Evolutionary conservation across 2,797 vertebrate genomes (phyloP).

Genomic region (Crax fasciolata): DNA sequence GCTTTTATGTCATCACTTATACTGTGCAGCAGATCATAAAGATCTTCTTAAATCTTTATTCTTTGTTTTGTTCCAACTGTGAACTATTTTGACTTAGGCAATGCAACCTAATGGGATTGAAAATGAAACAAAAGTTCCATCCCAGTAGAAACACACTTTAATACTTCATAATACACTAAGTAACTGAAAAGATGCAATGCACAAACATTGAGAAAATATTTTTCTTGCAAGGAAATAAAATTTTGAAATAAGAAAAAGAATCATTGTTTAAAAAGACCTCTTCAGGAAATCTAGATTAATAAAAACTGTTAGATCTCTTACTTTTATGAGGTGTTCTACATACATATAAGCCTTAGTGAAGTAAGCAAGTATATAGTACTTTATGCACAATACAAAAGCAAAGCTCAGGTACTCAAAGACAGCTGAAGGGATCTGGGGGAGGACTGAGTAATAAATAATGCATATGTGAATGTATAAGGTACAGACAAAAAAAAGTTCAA

Average conservation of each 20-base stretch:
- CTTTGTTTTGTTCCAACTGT: not conserved
- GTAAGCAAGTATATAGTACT: accelerated
- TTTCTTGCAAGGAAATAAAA: not conserved
- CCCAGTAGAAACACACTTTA: not conserved
- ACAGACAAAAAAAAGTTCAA: not conserved
- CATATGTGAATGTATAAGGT: no score
- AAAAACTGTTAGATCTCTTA: not conserved
- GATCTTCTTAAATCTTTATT: not conserved
- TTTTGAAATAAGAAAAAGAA: not conserved
- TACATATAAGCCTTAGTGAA: not conserved
- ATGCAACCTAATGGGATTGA: not conserved
- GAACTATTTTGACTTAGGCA: not conserved
- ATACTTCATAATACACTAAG: not conserved
- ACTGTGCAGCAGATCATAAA: not conserved
- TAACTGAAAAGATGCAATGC: not conserved
- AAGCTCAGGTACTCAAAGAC: not conserved
- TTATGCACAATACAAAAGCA: not conserved
- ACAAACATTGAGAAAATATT: not conserved
- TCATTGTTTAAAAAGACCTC: not conserved
- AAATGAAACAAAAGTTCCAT: not conserved
- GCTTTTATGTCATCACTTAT: not conserved
- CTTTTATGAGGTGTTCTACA: not conserved
- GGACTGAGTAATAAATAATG: not conserved
- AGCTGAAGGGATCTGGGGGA: not conserved
- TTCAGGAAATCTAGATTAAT: not conserved